These are phyloP conservation scores for Chamaetylas fuelleborni DNA, from an alignment of 2,113 vertebrate genomes.

Conservation along the genomic window DNA sequence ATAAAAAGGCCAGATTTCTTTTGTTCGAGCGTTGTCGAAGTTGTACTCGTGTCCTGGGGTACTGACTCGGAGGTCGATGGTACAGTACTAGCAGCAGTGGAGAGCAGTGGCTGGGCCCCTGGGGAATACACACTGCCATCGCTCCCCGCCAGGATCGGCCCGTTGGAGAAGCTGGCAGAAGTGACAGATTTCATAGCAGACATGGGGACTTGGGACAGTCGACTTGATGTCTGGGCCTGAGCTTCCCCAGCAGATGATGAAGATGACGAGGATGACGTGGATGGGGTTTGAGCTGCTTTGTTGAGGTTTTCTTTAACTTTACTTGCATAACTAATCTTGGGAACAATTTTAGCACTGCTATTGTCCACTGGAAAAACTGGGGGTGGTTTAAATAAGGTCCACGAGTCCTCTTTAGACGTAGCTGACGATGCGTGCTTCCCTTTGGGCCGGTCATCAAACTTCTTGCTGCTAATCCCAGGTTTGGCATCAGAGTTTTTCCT, in stretches of 20 bases:
- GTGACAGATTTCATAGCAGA: slow-evolving; percentile 98
- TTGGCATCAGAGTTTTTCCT: slow-evolving; percentile 91
- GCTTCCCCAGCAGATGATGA: slow-evolving; percentile 77
- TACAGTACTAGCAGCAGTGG: slow-evolving; percentile 85
- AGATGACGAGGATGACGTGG: slow-evolving; percentile 57
- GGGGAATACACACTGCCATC: slow-evolving; percentile 80
- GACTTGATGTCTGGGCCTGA: slow-evolving; percentile 81
- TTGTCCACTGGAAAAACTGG: slow-evolving; percentile 99
- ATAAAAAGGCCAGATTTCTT: slow-evolving; percentile 95
- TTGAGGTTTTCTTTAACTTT: slow-evolving; percentile 99
- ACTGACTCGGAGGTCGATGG: slow-evolving; percentile 81
- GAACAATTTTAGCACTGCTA: slow-evolving; percentile 99
- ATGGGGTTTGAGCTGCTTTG: slow-evolving; percentile 86
- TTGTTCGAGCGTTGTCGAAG: slow-evolving; percentile 81
- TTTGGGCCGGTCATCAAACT: slow-evolving; percentile 92
- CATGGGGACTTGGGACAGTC: slow-evolving; percentile 94
- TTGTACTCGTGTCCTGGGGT: slow-evolving; percentile 78
- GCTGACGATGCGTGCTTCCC: slow-evolving; percentile 83
- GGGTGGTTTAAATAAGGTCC: slow-evolving; percentile 97
- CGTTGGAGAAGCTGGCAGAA: slow-evolving; percentile 93
- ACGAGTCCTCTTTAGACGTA: slow-evolving; percentile 92
- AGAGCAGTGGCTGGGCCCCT: slow-evolving; percentile 84
- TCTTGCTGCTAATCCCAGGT: slow-evolving; percentile 83
- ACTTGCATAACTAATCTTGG: slow-evolving; percentile 99
- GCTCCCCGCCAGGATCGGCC: slow-evolving; percentile 84